A percentile compares a stretch with the other conserved stretches of the same genome.
These are phyloP conservation scores for Sclerurus mexicanus DNA, from an alignment of 2,113 vertebrate genomes.

Conservation along the genomic window DNA sequence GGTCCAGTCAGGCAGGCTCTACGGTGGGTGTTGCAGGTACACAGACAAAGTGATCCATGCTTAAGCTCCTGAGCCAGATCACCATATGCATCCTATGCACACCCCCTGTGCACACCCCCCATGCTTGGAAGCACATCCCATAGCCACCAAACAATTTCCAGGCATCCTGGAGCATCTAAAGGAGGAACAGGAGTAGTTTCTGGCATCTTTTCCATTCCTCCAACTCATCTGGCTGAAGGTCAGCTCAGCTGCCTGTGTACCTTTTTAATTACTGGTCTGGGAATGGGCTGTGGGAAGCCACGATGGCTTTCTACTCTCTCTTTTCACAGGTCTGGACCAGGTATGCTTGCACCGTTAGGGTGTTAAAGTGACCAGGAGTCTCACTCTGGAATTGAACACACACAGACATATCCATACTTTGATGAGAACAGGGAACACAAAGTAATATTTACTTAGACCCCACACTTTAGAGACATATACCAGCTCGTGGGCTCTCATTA, in stretches of 20 bases:
- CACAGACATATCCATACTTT: fast-evolving
- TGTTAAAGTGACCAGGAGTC: neutral
- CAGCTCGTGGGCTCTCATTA: neutral
- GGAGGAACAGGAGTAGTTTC: neutral
- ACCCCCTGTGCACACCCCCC: no score
- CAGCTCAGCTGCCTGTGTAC: neutral
- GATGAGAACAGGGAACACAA: neutral
- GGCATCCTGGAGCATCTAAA: neutral
- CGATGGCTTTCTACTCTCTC: neutral
- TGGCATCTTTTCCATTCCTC: neutral
- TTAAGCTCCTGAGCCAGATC: neutral
- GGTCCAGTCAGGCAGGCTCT: neutral
- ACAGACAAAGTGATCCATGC: fast-evolving
- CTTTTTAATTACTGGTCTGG: neutral
- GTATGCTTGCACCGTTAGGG: neutral
- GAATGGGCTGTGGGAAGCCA: neutral
- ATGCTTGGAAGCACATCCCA: neutral
- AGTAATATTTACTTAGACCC: neutral
- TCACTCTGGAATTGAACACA: neutral
- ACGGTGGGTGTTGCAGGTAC: neutral
- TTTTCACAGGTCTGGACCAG: neutral
- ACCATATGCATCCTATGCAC: fast-evolving
- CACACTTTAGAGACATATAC: neutral
- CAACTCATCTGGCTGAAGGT: neutral
- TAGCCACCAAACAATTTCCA: neutral